Evolutionary conservation across 2,888 invertebrate genomes (phyloP), one percentile per base, ranked within the genome.

Genomic region (Caenorhabditis drosophilae): DNA sequence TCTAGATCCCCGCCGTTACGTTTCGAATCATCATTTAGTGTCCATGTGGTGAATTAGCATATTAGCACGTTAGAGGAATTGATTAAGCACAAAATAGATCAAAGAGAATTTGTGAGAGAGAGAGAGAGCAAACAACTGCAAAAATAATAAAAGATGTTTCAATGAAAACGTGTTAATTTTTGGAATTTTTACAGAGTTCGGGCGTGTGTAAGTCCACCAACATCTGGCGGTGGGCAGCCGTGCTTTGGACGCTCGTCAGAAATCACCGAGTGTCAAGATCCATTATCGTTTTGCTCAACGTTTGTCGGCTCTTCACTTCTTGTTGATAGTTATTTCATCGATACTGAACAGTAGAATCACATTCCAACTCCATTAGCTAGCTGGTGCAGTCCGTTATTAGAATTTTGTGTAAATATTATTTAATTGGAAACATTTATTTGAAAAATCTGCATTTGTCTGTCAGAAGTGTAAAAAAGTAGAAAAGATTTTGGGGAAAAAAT

Each of bases 171-270:
- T n/a, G n/a, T n/a, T n/a, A n/a, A n/a, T n/a, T n/a, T n/a, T n/a
- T n/a, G n/a, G n/a, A n/a, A n/a, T n/a, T n/a, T n/a, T 71, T 75
- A 26, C 63, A 79, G 79, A 62, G 59, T 54, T 31, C 74, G 79
- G 15, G 67, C 54, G 7, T 79, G 79, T 62, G 51, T 66, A 12
- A 56, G 60, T 18, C 70, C 75, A 2, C 52, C 61, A 36, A 53
- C 67, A 18, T 59, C 61, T 11, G 47, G 57, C 48, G 74, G 75
- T 38, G 78, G 79, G 16, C 61, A 68, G 42, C 77, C 80, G 11
- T 80, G 80, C 49, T 80, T 80, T 58, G 80, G 80, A 25, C 59
- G 75, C 23, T 73, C 77, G 1, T 67, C 70, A 7, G 77, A 79
- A 48, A 60, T 67, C 6, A 68, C 57, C 18, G 69, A 73, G 31